Evolutionary conservation across 2,888 invertebrate species (phyloP).

Genomic region (Drosophila conformis): DNA sequence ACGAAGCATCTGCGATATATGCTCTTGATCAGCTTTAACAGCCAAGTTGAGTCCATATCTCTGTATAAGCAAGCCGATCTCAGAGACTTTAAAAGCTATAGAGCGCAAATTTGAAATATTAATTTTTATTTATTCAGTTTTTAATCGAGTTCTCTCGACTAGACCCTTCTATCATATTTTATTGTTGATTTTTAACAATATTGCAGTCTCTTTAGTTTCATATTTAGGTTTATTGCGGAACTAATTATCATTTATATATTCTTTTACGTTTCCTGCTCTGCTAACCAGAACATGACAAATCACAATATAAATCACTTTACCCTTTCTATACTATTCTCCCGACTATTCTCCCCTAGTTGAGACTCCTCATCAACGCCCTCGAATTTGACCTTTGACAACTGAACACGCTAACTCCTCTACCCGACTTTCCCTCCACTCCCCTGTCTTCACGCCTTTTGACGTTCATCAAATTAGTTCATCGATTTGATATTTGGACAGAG

Average conservation of each 20-base stretch:
- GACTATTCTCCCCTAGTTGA: constrained; percentile 12
- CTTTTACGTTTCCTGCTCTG: not conserved
- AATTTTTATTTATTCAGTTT: not conserved
- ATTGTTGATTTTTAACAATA: not conserved
- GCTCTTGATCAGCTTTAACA: not conserved
- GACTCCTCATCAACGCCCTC: constrained; percentile 47
- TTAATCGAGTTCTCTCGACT: not conserved
- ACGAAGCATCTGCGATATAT: not conserved
- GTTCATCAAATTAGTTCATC: constrained; percentile 55
- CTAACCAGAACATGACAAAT: constrained; percentile 12
- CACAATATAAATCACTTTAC: constrained; percentile 4
- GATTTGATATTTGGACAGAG: constrained; percentile 40
- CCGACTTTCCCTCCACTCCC: not conserved
- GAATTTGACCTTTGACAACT: constrained; percentile 66
- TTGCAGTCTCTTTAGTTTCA: not conserved
- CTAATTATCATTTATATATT: not conserved
- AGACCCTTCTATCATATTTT: rapidly evolving
- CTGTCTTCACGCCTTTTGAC: constrained; percentile 8
- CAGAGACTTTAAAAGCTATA: not conserved
- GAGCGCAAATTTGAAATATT: not conserved
- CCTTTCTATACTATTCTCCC: not conserved
- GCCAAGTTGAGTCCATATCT: not conserved
- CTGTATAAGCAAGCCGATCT: not conserved
- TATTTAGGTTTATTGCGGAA: not conserved
- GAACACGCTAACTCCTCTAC: constrained; percentile 34